Percentiles rank a stretch among this genome's conserved stretches.
Conservation (phyloP, 2,113 vertebrate genomes). For the Nyctibius bracteatus region DNA sequence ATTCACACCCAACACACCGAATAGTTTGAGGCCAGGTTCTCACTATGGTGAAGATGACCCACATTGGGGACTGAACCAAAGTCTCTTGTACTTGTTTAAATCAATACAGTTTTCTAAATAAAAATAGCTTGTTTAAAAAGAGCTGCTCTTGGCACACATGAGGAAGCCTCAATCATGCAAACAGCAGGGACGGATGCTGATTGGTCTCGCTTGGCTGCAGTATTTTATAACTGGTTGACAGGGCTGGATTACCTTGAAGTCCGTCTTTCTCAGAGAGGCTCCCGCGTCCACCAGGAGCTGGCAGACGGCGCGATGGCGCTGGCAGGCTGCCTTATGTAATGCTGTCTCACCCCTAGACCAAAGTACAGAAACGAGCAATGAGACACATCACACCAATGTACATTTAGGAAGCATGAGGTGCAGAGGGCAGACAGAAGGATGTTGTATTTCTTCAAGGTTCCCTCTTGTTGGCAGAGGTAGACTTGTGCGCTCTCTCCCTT, state of each 20-base stretch:
- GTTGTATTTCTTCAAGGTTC: not conserved
- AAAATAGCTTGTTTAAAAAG: not conserved
- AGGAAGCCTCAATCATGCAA: not conserved
- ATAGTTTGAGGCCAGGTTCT: not conserved
- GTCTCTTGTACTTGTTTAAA: not conserved
- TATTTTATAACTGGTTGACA: not conserved
- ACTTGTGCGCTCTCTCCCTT: not conserved
- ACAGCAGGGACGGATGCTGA: not conserved
- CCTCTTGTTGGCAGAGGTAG: not conserved
- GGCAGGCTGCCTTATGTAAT: conserved; percentile 90
- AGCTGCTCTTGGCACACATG: not conserved
- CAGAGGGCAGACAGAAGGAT: not conserved
- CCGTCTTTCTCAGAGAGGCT: conserved; percentile 87
- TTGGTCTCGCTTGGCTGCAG: not conserved
- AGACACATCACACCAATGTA: not conserved
- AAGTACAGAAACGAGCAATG: conserved; percentile 62
- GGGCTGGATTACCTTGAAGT: conserved; percentile 83
- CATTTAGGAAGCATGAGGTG: not conserved
- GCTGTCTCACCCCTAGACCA: conserved; percentile 90
- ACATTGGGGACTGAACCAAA: not conserved
- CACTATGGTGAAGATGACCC: not conserved
- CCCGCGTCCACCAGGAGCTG: conserved; percentile 88
- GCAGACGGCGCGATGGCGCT: conserved; percentile 84
- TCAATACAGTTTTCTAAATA: not conserved
- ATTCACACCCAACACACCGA: not conserved